Conservation (phyloP, 2,888 invertebrate species). For the Agrochola lychnidis region DNA sequence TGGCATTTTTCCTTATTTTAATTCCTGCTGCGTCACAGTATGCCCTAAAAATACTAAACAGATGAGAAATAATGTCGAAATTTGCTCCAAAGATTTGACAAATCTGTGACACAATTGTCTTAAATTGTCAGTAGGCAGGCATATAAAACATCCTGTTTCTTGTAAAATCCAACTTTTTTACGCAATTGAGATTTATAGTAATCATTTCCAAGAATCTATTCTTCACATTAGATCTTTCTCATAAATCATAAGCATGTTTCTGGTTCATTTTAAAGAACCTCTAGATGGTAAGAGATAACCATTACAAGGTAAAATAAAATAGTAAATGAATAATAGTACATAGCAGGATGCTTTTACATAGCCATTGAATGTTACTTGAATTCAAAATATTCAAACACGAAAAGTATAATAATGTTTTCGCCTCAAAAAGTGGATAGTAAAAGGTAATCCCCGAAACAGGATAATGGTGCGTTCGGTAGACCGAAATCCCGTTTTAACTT, state of each 20-base stretch:
- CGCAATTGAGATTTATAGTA: neutral
- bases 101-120: neutral
- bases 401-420: constrained; percentile 49
- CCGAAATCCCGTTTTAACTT: constrained; percentile 53
- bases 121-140: neutral
- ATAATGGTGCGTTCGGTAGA: constrained; percentile 59
- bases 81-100: neutral
- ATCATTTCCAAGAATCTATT: constrained; percentile 1
- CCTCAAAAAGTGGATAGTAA: constrained; percentile 56
- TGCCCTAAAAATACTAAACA: neutral
- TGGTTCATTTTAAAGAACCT: neutral
- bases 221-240: neutral
- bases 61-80: neutral
- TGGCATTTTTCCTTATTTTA: neutral
- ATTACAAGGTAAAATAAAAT: constrained; percentile 1
- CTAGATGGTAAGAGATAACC: neutral
- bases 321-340: neutral
- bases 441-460: constrained; percentile 60
- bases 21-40: neutral
- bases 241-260: neutral
- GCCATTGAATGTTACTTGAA: constrained; percentile 40
- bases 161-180: neutral
- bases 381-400: constrained; percentile 24
- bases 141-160: neutral
- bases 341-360: constrained; percentile 8